phyloP scores from a whole-genome alignment of 2,888 invertebrate species.

The Dryocosmus kuriphilus region DNA sequence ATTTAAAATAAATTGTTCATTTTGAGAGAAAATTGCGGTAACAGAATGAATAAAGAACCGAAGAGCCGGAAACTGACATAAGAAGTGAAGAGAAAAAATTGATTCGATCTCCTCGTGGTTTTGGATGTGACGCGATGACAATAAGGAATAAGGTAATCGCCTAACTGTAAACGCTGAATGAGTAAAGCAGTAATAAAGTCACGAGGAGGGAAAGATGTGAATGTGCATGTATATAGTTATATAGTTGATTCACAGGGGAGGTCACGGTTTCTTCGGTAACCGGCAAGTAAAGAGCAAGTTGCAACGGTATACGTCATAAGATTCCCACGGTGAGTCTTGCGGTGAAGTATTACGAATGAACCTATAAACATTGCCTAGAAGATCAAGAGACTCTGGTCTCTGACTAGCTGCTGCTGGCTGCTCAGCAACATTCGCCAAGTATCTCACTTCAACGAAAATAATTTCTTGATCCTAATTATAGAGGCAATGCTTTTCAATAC shows the following conservation, averaged over 20 bases:
- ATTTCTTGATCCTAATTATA: constrained; percentile 35
- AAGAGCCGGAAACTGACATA: neutral
- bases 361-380: constrained; percentile 31
- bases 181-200: constrained; percentile 15
- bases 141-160: neutral
- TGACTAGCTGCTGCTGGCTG: constrained; percentile 18
- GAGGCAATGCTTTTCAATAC: constrained; percentile 14
- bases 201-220: neutral
- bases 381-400: constrained; percentile 36
- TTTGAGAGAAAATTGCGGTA: neutral
- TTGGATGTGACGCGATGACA: constrained; percentile 4
- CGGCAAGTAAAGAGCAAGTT: constrained; percentile 50
- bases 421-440: constrained; percentile 30
- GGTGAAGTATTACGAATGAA: constrained; percentile 41
- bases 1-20: neutral
- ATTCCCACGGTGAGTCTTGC: constrained; percentile 64
- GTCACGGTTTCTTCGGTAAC: constrained; percentile 57
- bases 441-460: constrained; percentile 30
- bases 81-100: neutral
- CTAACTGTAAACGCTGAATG: constrained; percentile 17
- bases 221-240: constrained; percentile 7
- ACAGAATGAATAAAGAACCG: neutral
- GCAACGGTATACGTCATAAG: constrained; percentile 64
- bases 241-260: constrained; percentile 40
- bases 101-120: neutral